Conservation (phyloP, 53 echinoderm and acorn worm species). For the Antedon mediterranea region DNA sequence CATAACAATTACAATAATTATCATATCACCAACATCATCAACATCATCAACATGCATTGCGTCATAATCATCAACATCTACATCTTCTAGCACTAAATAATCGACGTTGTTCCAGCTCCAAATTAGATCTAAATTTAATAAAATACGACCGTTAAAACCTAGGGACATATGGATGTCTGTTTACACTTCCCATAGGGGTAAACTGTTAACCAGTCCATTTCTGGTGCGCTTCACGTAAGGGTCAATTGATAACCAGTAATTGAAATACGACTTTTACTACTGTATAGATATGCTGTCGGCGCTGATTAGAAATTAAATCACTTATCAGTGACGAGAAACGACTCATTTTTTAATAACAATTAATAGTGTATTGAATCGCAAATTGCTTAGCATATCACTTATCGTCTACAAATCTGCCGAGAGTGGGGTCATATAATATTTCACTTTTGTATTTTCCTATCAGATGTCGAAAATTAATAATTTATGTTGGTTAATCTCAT, state of each 20-base stretch:
- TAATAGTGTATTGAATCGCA: background rate
- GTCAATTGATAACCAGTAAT: background rate
- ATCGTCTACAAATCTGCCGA: background rate
- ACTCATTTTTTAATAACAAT: background rate
- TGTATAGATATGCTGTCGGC: background rate
- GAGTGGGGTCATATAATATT: background rate
- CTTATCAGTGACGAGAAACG: background rate
- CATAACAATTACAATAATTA: too few species aligned
- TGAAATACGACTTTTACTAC: background rate
- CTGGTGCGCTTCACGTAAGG: too few species aligned
- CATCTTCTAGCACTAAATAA: too few species aligned
- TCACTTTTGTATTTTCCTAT: background rate
- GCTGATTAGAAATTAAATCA: background rate
- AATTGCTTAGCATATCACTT: background rate
- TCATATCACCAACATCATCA: too few species aligned
- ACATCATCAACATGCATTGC: too few species aligned
- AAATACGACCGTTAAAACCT: too few species aligned
- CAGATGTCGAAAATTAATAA: background rate
- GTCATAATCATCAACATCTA: too few species aligned
- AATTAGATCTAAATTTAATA: too few species aligned
- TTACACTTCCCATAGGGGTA: background rate
- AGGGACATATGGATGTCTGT: too few species aligned
- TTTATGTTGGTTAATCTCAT: background rate
- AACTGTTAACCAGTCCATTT: too few species aligned
- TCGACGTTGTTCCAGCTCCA: too few species aligned